phyloP scores from a whole-genome alignment of 2,113 vertebrate genomes.

The Zosterops hypoxanthus region DNA sequence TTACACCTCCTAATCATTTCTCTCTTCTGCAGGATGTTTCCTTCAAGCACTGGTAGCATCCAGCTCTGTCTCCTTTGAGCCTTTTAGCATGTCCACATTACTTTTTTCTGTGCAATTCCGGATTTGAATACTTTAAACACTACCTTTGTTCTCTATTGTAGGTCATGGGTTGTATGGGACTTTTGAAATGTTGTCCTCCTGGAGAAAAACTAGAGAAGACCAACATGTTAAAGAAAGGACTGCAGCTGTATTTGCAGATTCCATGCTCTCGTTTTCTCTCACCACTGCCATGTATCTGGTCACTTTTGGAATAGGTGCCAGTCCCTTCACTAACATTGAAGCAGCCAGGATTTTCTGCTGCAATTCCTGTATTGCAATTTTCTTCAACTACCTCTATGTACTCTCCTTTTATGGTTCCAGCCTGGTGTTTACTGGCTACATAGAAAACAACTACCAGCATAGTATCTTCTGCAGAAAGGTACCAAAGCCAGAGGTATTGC shows the following conservation, averaged over 20 bases:
- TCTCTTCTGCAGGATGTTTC: neutral
- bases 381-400: constrained; percentile 97
- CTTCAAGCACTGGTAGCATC: neutral
- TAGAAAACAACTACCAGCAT: constrained; percentile 98
- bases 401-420: constrained; percentile 98
- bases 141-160: constrained; percentile 78
- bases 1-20: neutral
- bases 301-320: constrained; percentile 97
- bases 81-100: neutral
- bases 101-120: neutral
- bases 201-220: constrained; percentile 96
- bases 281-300: constrained; percentile 97
- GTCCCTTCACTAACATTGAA: constrained; percentile 99
- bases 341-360: constrained; percentile 97
- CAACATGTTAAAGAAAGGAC: constrained; percentile 98
- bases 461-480: constrained; percentile 97
- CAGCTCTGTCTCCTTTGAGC: neutral
- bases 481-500: constrained; percentile 91
- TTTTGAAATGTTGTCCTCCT: constrained; percentile 98
- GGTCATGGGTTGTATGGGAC: constrained; percentile 97
- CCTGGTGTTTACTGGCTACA: constrained; percentile 96
- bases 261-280: constrained; percentile 96
- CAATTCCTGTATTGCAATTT: constrained; percentile 90
- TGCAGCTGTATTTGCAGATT: constrained; percentile 94
- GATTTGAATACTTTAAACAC: constrained; percentile 52